Base-by-base conservation (phyloP, 2,797 vertebrate species). In the Chromobotia macracanthus region DNA sequence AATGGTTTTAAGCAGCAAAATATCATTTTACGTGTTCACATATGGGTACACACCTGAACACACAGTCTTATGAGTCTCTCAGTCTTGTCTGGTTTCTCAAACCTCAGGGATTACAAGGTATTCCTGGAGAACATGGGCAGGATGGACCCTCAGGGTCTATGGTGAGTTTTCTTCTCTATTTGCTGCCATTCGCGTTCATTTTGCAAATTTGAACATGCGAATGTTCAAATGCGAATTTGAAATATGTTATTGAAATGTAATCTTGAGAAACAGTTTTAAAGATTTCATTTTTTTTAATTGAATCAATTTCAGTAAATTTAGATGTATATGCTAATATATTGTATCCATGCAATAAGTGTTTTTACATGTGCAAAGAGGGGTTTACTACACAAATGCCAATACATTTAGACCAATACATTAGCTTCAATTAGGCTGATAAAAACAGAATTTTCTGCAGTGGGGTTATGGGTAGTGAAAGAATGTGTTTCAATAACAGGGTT, bases 41-140 rank as follows among this genome's bases (percentile, higher is more conserved):
- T 25, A 61, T 72, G n/a, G 55, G 38, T 56, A 38, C 28, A 28
- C 21, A n/a, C 31, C 1, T 31, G 31, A 31, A 31, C 31, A 31
- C 31, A 31, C 31, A 28, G n/a, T 28, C 28, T 28, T 28, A 11
- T 11, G 16, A 72, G 10, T 10, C 11, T 73, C 72, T 48, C 41
- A 76, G 44, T 64, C 11, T 77, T 63, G 53, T 38, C 5, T 64
- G 0, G 4, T 51, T 70, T 81, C 84, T 73, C 18, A 64, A 74
- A 21, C 2, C 5, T 41, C 66, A 97, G 96, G 96, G 96, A 55
- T 89, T 91, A 82, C 80, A 84, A 0, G 96, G 96, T 56, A 81
- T 89, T 60, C 80, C 82, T 13, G 95, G 95, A 28, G 86, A 88
- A 23, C 85, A 64, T 19, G 96, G 95, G 66, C 82, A 88, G 0